Base-by-base conservation (phyloP, 92 coral and sea anemone genomes). In the Hydrozoanthus gracilis region DNA sequence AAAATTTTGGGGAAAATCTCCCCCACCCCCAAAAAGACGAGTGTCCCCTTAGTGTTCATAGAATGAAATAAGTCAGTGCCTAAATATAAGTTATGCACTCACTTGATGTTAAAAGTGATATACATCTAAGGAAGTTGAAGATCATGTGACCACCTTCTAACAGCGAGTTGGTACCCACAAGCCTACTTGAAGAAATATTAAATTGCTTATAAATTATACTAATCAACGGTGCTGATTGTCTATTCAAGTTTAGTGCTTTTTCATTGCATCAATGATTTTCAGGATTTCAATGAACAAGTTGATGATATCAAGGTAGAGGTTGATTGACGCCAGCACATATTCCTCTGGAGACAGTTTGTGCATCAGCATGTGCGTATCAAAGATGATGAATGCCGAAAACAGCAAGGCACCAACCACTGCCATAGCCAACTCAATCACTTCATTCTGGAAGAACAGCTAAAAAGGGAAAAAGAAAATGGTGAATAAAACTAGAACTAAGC, bases 311-410 rank as follows among this genome's bases (percentile, higher is more conserved):
- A 96, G 94, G 91, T 96, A 96, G 12, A 96, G 96, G 86, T 95
- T 96, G 77, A 96, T 96, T 12, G 99, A 96, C 0, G 99, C 99
- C 92, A 96, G 66, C 90, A 96, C 94, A 92, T 96, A 96, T 65
- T 96, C 99, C 83, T 96, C 99, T 0, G 99, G 96, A 2, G 99
- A 96, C 55, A 95, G 93, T 86, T 96, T 96, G 92, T 96, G 95
- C 99, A 96, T 96, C 83, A 96, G 82, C 99, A 96, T 95, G 88
- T 96, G 99, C 0, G 99, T 96, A 88, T 96, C 99, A 55, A 91
- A 96, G 64, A 96, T 96, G 78, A 96, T 95, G 88, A 96, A 96
- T 7, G 98, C 96, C 3, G 99, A 96, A 78, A 96, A 96, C 91
- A 96, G 87, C 86, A 96, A 76, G 20, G 99, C 99, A 45, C 99